Evolutionary conservation across 1,140 invertebrate species (phyloP).

Genomic region (Meloidogyne exigua): DNA sequence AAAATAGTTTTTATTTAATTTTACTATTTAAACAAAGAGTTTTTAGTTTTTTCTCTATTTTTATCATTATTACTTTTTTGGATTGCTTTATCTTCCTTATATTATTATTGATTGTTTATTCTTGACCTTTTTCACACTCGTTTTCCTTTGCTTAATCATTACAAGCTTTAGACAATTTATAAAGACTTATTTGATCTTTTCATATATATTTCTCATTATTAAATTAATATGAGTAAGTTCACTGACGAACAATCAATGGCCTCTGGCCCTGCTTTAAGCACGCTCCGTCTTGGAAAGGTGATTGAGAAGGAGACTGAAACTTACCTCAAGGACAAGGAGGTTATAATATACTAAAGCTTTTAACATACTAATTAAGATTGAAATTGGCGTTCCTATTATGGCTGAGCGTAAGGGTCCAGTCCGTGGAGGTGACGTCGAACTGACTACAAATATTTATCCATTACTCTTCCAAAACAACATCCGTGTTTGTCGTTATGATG

Average conservation of each 20-base stretch:
- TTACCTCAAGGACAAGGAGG: background rate
- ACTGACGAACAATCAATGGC: background rate
- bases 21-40: too few species aligned
- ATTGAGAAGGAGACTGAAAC: background rate
- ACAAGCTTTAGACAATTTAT: background rate
- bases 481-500: constrained; percentile 24
- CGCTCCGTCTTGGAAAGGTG: background rate
- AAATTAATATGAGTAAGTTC: background rate
- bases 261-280: background rate
- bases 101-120: too few species aligned
- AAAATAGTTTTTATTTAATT: too few species aligned
- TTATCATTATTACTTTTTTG: too few species aligned
- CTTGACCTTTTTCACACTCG: too few species aligned
- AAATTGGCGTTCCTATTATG: constrained; percentile 18
- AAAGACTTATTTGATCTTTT: background rate
- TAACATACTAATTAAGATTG: constrained; percentile 15
- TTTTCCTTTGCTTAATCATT: background rate
- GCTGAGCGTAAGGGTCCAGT: background rate
- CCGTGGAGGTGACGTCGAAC: background rate
- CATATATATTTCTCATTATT: background rate
- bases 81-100: too few species aligned
- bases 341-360: background rate
- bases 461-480: background rate
- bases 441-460: constrained; percentile 30
- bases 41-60: too few species aligned